These are phyloP conservation scores for Lordiphosa stackelbergi DNA, from an alignment of 1,140 invertebrate genomes.

Conservation along the genomic window DNA sequence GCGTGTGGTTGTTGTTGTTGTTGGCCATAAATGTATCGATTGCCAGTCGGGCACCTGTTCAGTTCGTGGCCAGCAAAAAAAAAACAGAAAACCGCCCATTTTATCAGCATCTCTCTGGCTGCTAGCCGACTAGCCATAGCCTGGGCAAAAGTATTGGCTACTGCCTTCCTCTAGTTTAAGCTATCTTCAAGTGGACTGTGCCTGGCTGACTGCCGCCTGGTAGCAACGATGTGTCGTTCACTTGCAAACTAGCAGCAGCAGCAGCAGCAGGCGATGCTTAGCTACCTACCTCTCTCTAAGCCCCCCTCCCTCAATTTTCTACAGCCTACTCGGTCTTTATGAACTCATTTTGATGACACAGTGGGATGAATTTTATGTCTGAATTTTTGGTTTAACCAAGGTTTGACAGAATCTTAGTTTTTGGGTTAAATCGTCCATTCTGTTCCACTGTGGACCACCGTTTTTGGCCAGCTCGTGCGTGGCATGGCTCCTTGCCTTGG, in stretches of 20 bases:
- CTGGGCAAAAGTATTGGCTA: constrained; percentile 20
- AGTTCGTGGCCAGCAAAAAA: constrained; percentile 31
- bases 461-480: constrained; percentile 54
- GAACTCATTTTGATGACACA: constrained; percentile 62
- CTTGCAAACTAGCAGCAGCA: constrained; percentile 45
- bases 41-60: constrained; percentile 44
- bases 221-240: constrained; percentile 60
- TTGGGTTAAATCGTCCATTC: too few species aligned
- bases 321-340: constrained; percentile 37
- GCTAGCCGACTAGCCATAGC: constrained; percentile 29
- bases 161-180: background rate
- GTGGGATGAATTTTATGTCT: constrained; percentile 21
- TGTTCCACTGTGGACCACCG: constrained; percentile 14
- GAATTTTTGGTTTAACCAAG: background rate
- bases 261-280: constrained; percentile 16
- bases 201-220: constrained; percentile 10
- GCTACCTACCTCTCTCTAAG: too few species aligned
- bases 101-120: constrained; percentile 62
- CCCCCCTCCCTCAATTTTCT: constrained; percentile 1
- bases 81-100: constrained; percentile 42
- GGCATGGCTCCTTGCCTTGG: constrained; percentile 19
- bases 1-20: constrained; percentile 44
- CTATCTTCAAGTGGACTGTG: constrained; percentile 7
- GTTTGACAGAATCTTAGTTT: too few species aligned
- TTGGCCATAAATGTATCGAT: constrained; percentile 56